A percentile compares a stretch with the other conserved stretches of the same genome.
Evolutionary conservation across 2,888 invertebrate species (phyloP).

Genomic region (Galeruca laticollis): DNA sequence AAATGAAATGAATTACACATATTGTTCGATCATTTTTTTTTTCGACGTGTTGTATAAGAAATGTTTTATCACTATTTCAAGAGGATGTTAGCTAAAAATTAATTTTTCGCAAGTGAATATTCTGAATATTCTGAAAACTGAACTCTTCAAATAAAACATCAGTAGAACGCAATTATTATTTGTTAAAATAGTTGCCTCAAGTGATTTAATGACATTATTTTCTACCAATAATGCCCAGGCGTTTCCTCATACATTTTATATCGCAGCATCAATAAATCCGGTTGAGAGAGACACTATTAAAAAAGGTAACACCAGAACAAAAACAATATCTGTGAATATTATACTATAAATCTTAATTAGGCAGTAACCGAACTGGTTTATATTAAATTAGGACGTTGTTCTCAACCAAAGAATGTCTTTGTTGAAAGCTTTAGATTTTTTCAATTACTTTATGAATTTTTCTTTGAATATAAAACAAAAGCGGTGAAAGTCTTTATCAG

Average conservation of each 20-base stretch:
- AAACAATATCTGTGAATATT: slow-evolving; percentile 33
- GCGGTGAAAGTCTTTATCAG: background rate
- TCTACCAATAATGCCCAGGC: background rate
- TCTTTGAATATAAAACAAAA: background rate
- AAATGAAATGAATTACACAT: too few species aligned
- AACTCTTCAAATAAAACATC: background rate
- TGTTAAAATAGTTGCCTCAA: background rate
- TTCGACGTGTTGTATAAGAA: too few species aligned
- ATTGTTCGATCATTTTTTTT: too few species aligned
- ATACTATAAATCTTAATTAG: slow-evolving; percentile 53
- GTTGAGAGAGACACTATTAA: slow-evolving; percentile 27
- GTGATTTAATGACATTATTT: background rate
- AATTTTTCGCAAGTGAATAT: too few species aligned
- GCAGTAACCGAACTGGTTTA: slow-evolving; percentile 45
- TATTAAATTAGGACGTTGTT: slow-evolving; percentile 40
- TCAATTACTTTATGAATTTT: background rate
- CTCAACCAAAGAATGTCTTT: background rate
- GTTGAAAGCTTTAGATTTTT: background rate
- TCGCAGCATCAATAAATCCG: slow-evolving; percentile 16
- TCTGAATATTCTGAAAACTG: too few species aligned
- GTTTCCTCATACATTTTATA: background rate
- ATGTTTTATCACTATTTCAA: too few species aligned
- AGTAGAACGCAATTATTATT: background rate
- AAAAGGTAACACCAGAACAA: slow-evolving; percentile 31
- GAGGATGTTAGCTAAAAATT: too few species aligned